phyloP scores from a whole-genome alignment of 1,140 invertebrate genomes.

The Frieseomelitta varia region DNA sequence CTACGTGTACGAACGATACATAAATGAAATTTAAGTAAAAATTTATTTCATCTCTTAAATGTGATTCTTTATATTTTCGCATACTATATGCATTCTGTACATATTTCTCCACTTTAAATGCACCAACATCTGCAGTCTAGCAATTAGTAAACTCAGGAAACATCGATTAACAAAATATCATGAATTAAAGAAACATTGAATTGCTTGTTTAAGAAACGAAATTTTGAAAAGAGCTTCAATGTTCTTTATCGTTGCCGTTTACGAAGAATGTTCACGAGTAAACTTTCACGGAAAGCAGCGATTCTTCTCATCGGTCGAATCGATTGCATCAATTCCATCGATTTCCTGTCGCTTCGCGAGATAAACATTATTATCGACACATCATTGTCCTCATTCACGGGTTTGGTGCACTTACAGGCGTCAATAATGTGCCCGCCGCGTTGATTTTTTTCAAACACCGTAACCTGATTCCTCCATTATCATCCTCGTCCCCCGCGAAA shows the following conservation, averaged over 20 bases:
- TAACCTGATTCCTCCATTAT: neutral
- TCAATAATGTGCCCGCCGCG: neutral
- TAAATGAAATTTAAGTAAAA: no score
- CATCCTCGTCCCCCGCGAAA: neutral
- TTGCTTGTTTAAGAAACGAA: neutral
- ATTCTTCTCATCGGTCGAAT: slow-evolving; percentile 11
- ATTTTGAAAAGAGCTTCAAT: no score
- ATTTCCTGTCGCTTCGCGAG: slow-evolving; percentile 30
- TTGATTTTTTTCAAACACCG: slow-evolving; percentile 10
- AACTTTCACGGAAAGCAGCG: neutral
- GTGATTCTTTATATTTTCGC: no score
- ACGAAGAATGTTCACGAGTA: neutral
- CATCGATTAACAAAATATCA: neutral
- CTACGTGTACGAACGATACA: no score
- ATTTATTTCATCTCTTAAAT: no score
- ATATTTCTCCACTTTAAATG: neutral
- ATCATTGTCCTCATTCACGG: slow-evolving; percentile 30
- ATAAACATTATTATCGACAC: slow-evolving; percentile 41
- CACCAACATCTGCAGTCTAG: no score
- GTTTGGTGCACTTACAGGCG: neutral
- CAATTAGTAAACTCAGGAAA: neutral
- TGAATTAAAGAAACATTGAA: neutral
- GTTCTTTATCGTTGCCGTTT: neutral
- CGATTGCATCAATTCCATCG: slow-evolving; percentile 42
- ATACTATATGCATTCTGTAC: neutral